A percentile compares a stretch with the other conserved stretches of the same genome.
Evolutionary conservation across 1,140 invertebrate genomes (phyloP).

Genomic region (Zelostemma sp.): DNA sequence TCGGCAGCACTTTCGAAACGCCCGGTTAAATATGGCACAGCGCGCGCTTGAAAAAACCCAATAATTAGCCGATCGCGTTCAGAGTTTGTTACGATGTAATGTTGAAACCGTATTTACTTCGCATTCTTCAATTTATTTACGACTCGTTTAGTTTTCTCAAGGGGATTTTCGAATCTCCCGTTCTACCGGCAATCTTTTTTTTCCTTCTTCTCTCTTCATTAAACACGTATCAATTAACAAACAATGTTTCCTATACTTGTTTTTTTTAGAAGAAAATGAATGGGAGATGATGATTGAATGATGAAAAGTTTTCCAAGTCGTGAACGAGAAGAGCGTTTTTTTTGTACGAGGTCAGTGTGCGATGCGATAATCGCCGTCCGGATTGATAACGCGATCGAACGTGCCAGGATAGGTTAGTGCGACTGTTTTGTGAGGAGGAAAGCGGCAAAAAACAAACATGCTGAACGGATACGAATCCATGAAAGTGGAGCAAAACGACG

Average conservation of each 20-base stretch:
- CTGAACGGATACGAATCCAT: conserved; percentile 58
- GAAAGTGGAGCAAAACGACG: conserved; percentile 46
- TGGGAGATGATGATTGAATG: too few species aligned
- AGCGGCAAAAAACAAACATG: conserved; percentile 45
- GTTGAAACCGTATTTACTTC: too few species aligned
- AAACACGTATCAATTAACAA: too few species aligned
- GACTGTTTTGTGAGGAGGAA: conserved; percentile 7
- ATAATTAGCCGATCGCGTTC: conserved; percentile 5
- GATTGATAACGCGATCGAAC: conserved; percentile 1
- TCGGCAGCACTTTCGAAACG: conserved; percentile 34
- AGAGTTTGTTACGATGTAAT: too few species aligned
- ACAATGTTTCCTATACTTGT: too few species aligned
- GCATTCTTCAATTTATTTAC: too few species aligned
- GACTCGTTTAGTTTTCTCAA: too few species aligned
- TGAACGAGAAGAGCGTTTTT: background rate
- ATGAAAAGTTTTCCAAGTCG: too few species aligned
- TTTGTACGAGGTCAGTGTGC: background rate
- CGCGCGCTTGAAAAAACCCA: conserved; percentile 1
- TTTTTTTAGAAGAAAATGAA: too few species aligned
- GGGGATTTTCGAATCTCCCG: too few species aligned
- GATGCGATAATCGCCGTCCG: background rate
- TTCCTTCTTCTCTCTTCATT: too few species aligned
- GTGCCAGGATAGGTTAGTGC: conserved; percentile 10
- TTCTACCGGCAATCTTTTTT: too few species aligned
- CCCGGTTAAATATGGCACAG: conserved; percentile 26